These are phyloP conservation scores for Salvator merianae DNA, from an alignment of 2,113 vertebrate species.

Conservation along the genomic window DNA sequence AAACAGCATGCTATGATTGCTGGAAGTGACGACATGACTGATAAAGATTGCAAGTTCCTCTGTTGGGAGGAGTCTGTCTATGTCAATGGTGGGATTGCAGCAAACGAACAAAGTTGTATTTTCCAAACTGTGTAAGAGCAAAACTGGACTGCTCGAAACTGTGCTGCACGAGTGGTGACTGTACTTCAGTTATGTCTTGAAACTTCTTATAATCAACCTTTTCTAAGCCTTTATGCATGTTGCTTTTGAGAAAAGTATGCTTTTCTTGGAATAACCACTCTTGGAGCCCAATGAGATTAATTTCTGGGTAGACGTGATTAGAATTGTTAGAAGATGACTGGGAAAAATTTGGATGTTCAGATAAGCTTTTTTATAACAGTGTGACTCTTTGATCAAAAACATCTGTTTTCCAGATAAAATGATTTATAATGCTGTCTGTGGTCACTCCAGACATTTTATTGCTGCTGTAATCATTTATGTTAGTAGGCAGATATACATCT, in stretches of 20 bases:
- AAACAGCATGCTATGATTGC: too few species aligned
- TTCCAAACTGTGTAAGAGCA: too few species aligned
- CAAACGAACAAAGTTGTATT: too few species aligned
- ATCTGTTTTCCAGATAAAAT: not conserved
- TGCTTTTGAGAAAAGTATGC: slow-evolving; percentile 9
- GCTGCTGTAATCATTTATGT: not conserved
- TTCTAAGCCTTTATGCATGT: slow-evolving; percentile 10
- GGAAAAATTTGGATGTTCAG: slow-evolving; percentile 50
- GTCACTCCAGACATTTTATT: not conserved
- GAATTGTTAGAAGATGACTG: slow-evolving; percentile 34
- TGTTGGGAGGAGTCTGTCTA: too few species aligned
- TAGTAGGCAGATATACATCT: not conserved
- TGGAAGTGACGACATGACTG: too few species aligned
- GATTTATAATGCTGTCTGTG: not conserved
- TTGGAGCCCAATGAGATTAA: too few species aligned
- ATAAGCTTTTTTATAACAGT: slow-evolving; percentile 55
- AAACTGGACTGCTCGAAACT: too few species aligned
- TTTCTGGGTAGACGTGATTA: too few species aligned
- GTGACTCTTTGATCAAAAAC: slow-evolving; percentile 11
- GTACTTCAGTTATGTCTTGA: not conserved
- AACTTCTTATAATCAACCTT: slow-evolving; percentile 35
- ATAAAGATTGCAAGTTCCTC: too few species aligned
- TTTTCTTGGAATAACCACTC: too few species aligned
- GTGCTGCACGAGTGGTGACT: too few species aligned
- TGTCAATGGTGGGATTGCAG: too few species aligned